Evolutionary conservation across 2,797 vertebrate genomes (phyloP), one percentile per base, ranked within the genome.

Genomic region (Nyctalus aviator): DNA sequence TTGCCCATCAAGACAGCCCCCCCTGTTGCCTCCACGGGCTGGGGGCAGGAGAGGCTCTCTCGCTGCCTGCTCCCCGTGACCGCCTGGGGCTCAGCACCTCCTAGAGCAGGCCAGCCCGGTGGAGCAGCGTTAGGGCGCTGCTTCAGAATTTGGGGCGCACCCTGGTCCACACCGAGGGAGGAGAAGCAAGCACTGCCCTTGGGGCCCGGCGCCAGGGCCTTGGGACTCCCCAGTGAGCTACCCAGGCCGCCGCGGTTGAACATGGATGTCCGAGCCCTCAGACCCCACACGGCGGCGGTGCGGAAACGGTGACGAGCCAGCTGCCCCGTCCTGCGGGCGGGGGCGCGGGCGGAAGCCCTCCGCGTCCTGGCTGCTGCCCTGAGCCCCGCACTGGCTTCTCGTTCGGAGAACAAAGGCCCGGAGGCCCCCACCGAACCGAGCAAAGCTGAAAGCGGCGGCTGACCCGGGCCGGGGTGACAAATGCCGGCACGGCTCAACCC

Each of bases 371-470:
- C 94, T 73, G 81, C 95, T 64, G 77, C 85, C 87, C 93, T 73
- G 62, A 4, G 77, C 95, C 96, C 82, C 3, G 93, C 79, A 32
- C 95, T 57, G 35, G 77, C 32, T 88, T 72, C 88, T 92, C 94
- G 88, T 86, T 91, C 53, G 0, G 53, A 78, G 50, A 90, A 96
- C 94, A 96, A 96, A 97, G 91, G 59, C 75, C 85, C 18, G 30
- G 90, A 96, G 94, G 90, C 88, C 95, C 76, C 90, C 37, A 72
- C 79, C 83, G 88, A n/a, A 89, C 68, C 13, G 8, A 84, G 89
- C 53, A 37, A 46, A 27, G 35, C 94, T 64, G 79, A 85, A 55
- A 79, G 66, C 69, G 9, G 69, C 25, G 46, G 82, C 88, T 90
- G 85, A 7, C 57, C 10, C 8, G 7, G 75, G 90, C 73, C 23